Evolutionary conservation across 2,888 invertebrate species (phyloP).

Genomic region (Ptycholaimellus sp.): DNA sequence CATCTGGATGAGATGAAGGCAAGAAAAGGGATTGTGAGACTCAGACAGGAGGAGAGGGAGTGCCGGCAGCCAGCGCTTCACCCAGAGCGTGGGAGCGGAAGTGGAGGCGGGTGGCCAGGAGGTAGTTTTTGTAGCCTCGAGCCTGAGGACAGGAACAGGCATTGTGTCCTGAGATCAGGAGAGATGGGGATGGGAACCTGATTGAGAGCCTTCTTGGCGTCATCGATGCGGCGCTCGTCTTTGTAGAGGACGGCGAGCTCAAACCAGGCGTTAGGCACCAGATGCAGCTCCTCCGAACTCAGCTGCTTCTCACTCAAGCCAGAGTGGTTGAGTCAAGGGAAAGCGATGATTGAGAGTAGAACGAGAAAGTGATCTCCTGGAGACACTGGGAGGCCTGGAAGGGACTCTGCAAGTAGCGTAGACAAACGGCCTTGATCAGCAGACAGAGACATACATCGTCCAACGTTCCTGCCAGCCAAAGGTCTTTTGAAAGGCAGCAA

Average conservation of each 20-base stretch:
- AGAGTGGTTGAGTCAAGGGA: slow-evolving; percentile 1
- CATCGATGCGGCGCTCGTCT: slow-evolving; percentile 41
- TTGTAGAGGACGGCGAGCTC: slow-evolving; percentile 59
- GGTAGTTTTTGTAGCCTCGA: slow-evolving; percentile 10
- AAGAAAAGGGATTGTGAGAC: no score
- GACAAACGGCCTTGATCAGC: slow-evolving; percentile 55
- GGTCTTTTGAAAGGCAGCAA: no score
- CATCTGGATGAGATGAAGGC: no score
- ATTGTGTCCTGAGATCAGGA: no score
- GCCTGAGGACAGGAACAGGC: slow-evolving; percentile 4
- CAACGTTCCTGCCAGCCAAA: slow-evolving; percentile 11
- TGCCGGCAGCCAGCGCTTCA: no score
- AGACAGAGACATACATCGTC: slow-evolving; percentile 35
- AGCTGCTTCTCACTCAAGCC: slow-evolving; percentile 34
- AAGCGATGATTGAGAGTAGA: not conserved
- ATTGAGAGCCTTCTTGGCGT: slow-evolving; percentile 43
- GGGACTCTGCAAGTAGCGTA: slow-evolving; percentile 50
- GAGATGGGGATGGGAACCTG: no score
- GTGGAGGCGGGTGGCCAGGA: slow-evolving; percentile 21
- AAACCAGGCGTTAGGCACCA: slow-evolving; percentile 58
- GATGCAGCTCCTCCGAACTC: slow-evolving; percentile 53
- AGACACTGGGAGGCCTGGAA: slow-evolving; percentile 52
- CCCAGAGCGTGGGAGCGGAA: slow-evolving; percentile 21
- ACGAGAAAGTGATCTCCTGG: slow-evolving; percentile 36
- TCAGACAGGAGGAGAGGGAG: no score